Percentiles rank a stretch among this genome's conserved stretches.
These are phyloP conservation scores for Adelges cooleyi DNA, from an alignment of 1,140 invertebrate species.

Conservation along the genomic window DNA sequence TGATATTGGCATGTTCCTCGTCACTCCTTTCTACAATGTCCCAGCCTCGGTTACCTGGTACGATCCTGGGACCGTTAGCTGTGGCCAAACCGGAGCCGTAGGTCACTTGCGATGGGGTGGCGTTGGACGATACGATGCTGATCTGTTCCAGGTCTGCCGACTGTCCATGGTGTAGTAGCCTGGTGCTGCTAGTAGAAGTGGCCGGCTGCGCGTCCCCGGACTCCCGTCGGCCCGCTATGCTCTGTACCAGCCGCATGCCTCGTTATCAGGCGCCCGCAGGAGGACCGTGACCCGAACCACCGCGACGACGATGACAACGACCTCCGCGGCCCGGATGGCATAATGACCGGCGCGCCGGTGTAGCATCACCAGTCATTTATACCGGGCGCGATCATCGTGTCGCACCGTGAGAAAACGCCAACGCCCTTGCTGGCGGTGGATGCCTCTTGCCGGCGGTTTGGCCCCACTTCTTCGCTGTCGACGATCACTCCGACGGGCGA, in stretches of 20 bases:
- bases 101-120: conserved; percentile 46
- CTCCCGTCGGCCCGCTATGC: conserved; percentile 47
- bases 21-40: too few relatives aligned
- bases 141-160: conserved; percentile 57
- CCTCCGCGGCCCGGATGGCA: background rate
- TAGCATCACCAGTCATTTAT: conserved; percentile 17
- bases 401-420: too few relatives aligned
- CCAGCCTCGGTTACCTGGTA: conserved; percentile 48
- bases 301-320: background rate
- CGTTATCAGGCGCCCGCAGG: background rate
- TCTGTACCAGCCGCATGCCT: conserved; percentile 55
- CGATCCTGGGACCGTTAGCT: conserved; percentile 51
- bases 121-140: conserved; percentile 54
- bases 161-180: conserved; percentile 37
- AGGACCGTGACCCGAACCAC: background rate
- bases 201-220: conserved; percentile 37
- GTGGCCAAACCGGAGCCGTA: conserved; percentile 47
- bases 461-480: too few relatives aligned
- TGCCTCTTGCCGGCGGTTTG: too few relatives aligned
- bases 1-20: too few relatives aligned
- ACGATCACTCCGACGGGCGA: too few relatives aligned
- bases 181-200: conserved; percentile 38
- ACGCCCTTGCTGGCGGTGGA: too few relatives aligned
- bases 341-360: conserved; percentile 5
- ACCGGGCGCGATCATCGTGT: background rate